Evolutionary conservation across 2,113 vertebrate species (phyloP).

Genomic region (Gymnogyps californianus): DNA sequence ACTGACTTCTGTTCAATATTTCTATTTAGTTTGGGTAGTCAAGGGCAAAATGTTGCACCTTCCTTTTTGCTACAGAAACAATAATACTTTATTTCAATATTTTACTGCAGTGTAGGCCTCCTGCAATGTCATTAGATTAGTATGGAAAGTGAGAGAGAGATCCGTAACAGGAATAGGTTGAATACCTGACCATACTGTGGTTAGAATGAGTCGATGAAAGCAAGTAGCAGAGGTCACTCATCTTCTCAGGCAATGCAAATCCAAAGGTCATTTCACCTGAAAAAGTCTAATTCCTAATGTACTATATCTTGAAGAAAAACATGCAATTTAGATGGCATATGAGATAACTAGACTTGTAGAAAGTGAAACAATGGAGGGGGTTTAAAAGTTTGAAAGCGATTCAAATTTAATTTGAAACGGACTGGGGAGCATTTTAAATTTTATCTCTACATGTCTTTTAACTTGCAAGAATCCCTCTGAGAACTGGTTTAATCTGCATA

Average conservation of each 20-base stretch:
- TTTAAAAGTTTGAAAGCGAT: constrained; percentile 34
- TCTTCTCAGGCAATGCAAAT: constrained; percentile 14
- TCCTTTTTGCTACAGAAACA: neutral
- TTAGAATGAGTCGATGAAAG: neutral
- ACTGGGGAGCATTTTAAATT: neutral
- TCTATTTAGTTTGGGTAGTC: neutral
- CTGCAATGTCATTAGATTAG: neutral
- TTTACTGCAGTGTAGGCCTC: neutral
- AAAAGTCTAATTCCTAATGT: neutral
- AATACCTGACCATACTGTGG: neutral
- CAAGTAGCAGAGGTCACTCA: neutral
- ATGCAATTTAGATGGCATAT: constrained; percentile 1
- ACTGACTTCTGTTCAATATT: neutral
- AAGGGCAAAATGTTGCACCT: neutral
- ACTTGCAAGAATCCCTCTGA: neutral
- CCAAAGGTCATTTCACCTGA: constrained; percentile 35
- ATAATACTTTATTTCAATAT: neutral
- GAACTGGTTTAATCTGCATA: constrained; percentile 31
- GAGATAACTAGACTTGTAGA: neutral
- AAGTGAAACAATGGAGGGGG: constrained; percentile 5
- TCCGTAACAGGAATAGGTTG: neutral
- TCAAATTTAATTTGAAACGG: constrained; percentile 36
- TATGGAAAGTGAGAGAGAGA: neutral
- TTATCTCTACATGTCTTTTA: constrained; percentile 9
- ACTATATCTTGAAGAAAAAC: neutral